Evolutionary conservation across 2,888 invertebrate genomes (phyloP), one percentile per base, ranked within the genome.

Genomic region (Drosophila demipolita): DNA sequence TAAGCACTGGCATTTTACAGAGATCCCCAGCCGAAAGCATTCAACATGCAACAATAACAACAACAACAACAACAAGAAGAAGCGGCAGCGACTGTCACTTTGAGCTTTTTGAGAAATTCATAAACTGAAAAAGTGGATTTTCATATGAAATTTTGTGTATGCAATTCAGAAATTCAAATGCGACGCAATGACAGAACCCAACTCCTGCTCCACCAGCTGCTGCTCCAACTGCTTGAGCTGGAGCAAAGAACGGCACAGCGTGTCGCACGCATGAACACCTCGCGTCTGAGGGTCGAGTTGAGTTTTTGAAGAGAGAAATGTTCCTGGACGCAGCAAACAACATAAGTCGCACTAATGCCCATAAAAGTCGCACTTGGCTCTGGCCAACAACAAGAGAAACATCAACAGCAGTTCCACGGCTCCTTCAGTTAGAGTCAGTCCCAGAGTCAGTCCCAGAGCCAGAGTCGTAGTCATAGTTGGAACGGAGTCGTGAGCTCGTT

Each of bases 111-210:
- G 87, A 87, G 85, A 86, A 86, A 86, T 86, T 86, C 85, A 87
- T 86, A 86, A 89, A 86, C 89, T 86, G 89, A 86, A 86, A 85
- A 89, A 86, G 85, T 86, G 85, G 85, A 89, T 86, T 89, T 86
- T 86, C 85, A 87, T 86, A 86, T 82, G 85, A 86, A 86, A 86
- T 86, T 87, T 73, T 83, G 82, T 81, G 72, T 68, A 73, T 71
- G 71, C 78, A 81, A 76, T 83, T 84, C 81, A 89, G 85, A 86
- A 87, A 89, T 89, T 89, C 89, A 85, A 85, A 89, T 89, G 87
- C 67, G 80, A 64, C 71, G 71, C 80, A 83, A 64, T 89, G 85
- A 87, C 85, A 89, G 84, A 55, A 67, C 50, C 53, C 63, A 40
- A 49, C 32, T 42, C 49, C 35, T 15, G n/a, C 29, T 9, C 32